A percentile compares a stretch with the other conserved stretches of the same genome.
Evolutionary conservation across 2,888 invertebrate species (phyloP).

Genomic region (Digitonthophagus gazella): DNA sequence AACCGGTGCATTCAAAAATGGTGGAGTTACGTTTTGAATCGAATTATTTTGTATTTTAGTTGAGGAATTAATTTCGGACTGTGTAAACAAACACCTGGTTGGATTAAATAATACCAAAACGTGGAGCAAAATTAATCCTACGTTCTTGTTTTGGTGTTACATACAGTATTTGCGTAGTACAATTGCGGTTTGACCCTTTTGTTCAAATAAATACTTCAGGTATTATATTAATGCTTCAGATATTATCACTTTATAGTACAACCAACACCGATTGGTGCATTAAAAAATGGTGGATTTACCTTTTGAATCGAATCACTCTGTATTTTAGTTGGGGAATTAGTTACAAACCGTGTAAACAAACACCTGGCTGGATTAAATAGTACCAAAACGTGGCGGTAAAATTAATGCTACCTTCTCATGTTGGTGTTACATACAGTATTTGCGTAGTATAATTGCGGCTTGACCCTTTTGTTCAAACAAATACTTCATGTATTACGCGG

Average conservation of each 20-base stretch:
- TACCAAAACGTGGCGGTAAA: not conserved
- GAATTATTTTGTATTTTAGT: not conserved
- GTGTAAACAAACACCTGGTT: not conserved
- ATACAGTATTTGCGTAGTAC: not conserved
- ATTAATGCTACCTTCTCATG: not conserved
- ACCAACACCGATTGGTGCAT: not conserved
- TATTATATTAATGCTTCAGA: too few relatives aligned
- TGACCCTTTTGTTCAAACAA: not conserved
- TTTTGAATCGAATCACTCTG: not conserved
- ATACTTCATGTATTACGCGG: not conserved
- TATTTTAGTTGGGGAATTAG: not conserved
- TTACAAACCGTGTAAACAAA: not conserved
- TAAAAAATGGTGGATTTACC: not conserved
- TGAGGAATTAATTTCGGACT: not conserved
- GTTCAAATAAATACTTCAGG: not conserved
- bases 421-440: not conserved
- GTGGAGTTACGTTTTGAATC: not conserved
- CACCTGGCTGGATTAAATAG: not conserved
- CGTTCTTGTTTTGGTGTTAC: not conserved
- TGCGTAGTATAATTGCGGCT: not conserved
- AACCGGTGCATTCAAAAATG: not conserved
- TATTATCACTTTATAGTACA: too few relatives aligned
- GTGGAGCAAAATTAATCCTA: not conserved
- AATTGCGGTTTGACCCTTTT: not conserved
- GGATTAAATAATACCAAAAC: not conserved